phyloP scores from a whole-genome alignment of 2,888 invertebrate genomes.

The Drosophila longiperda region DNA sequence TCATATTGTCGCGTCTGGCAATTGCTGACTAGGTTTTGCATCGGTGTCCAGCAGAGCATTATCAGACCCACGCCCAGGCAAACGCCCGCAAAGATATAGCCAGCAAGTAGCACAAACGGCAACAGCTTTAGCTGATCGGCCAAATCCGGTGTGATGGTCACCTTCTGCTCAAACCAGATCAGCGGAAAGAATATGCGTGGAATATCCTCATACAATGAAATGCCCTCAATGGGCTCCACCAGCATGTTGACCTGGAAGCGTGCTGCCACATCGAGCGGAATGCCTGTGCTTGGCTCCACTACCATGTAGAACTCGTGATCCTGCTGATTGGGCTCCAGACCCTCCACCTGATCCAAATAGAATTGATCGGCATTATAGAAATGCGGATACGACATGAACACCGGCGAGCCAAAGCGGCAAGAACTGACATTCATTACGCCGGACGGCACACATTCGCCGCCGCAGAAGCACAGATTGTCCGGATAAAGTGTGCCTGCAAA shows the following conservation, averaged over 20 bases:
- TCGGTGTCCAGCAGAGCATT: conserved; percentile 83
- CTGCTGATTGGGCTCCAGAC: conserved; percentile 88
- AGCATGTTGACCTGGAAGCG: conserved; percentile 92
- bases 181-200: conserved; percentile 90
- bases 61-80: conserved; percentile 85
- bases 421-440: conserved; percentile 92
- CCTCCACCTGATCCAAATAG: conserved; percentile 88
- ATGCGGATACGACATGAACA: conserved; percentile 93
- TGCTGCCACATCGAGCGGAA: conserved; percentile 91
- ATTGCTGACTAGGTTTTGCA: conserved; percentile 60
- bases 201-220: conserved; percentile 88
- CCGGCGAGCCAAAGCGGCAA: conserved; percentile 92
- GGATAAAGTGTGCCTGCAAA: conserved; percentile 87
- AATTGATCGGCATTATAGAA: conserved; percentile 91
- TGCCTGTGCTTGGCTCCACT: conserved; percentile 90
- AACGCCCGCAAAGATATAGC: conserved; percentile 86
- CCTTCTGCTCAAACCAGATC: conserved; percentile 92
- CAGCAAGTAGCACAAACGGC: conserved; percentile 86
- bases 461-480: conserved; percentile 90
- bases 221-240: conserved; percentile 87
- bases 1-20: conserved; percentile 55
- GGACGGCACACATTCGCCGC: conserved; percentile 89
- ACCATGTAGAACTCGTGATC: conserved; percentile 91
- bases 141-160: conserved; percentile 87
- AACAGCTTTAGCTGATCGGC: conserved; percentile 86